Evolutionary conservation across 1,140 invertebrate genomes (phyloP).

Genomic region (Pinna nobilis): DNA sequence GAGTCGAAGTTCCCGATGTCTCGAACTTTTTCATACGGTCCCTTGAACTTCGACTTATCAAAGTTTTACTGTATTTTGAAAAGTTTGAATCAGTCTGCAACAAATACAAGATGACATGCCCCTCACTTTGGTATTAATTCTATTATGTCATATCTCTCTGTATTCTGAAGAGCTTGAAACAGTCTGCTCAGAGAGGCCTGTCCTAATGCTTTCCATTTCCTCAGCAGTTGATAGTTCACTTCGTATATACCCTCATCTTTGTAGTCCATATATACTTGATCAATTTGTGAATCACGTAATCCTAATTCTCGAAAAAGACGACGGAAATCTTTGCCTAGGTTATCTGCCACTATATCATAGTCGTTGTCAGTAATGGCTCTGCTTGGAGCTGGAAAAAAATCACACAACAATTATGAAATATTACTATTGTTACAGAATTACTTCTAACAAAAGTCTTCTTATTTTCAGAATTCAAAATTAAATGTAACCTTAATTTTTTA

Average conservation of each 20-base stretch:
- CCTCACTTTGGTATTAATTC: too few species aligned
- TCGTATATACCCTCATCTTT: constrained; percentile 31
- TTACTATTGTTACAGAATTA: too few species aligned
- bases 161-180: constrained; percentile 22
- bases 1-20: too few species aligned
- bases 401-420: neutral
- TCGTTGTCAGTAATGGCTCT: neutral
- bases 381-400: neutral
- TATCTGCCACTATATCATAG: neutral
- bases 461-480: too few species aligned
- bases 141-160: constrained; percentile 22
- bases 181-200: constrained; percentile 8
- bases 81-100: too few species aligned
- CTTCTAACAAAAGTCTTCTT: too few species aligned
- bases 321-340: constrained; percentile 13
- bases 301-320: constrained; percentile 21
- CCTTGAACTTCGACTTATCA: too few species aligned
- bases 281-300: constrained; percentile 19
- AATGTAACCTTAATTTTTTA: too few species aligned
- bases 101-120: too few species aligned
- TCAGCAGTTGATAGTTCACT: constrained; percentile 28
- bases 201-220: constrained; percentile 14
- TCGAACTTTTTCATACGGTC: too few species aligned
- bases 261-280: constrained; percentile 28
- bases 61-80: too few species aligned